A percentile compares a stretch with the other conserved stretches of the same genome.
These are phyloP conservation scores for Apotomis turbidana DNA, from an alignment of 2,888 invertebrate genomes.

Conservation along the genomic window DNA sequence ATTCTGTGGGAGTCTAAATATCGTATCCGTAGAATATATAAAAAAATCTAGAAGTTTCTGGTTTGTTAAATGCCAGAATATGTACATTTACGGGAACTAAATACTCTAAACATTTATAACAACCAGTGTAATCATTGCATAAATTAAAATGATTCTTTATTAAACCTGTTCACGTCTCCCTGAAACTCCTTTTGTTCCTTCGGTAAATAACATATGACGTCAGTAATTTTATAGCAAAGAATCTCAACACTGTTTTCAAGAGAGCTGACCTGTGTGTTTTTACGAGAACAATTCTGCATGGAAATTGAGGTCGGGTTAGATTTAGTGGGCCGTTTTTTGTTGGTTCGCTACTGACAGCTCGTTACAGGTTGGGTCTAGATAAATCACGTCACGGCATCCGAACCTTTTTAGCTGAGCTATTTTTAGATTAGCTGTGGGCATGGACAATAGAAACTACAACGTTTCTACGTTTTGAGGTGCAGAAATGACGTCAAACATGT, in stretches of 20 bases:
- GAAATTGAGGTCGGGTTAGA: conserved; percentile 32
- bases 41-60: too few species aligned
- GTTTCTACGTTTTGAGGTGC: too few species aligned
- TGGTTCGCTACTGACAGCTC: conserved; percentile 21
- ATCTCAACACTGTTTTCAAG: background rate
- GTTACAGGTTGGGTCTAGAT: conserved; percentile 22
- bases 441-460: background rate
- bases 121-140: too few species aligned
- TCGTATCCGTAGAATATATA: too few species aligned
- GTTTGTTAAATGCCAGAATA: too few species aligned
- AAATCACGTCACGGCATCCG: conserved; percentile 5
- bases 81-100: too few species aligned
- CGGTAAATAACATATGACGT: background rate
- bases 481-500: too few species aligned
- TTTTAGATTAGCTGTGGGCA: background rate
- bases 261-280: conserved; percentile 24
- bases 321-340: conserved; percentile 19
- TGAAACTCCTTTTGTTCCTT: too few species aligned
- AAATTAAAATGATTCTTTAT: too few species aligned
- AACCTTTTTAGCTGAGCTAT: background rate
- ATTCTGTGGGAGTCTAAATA: too few species aligned
- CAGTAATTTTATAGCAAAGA: background rate
- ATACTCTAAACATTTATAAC: too few species aligned
- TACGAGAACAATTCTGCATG: conserved; percentile 28
- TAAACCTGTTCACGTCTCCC: too few species aligned